Evolutionary conservation across 2,797 vertebrate genomes (phyloP).

Genomic region (Betta splendens): DNA sequence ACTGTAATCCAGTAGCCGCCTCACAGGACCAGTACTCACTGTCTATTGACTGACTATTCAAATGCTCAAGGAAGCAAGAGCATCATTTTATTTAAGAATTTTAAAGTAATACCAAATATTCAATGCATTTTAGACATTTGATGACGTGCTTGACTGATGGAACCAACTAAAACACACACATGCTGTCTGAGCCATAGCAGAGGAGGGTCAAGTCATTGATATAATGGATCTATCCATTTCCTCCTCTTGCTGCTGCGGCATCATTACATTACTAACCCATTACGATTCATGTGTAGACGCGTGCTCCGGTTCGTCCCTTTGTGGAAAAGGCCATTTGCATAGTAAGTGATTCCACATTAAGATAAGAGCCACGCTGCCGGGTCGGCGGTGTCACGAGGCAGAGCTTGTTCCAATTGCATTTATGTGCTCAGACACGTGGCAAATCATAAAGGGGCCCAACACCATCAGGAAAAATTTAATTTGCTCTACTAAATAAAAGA

Average conservation of each 20-base stretch:
- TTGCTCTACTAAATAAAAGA: not conserved
- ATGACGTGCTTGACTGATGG: too few relatives aligned
- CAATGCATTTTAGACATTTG: constrained; percentile 2
- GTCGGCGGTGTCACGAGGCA: constrained; percentile 9
- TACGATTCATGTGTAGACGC: constrained; percentile 20
- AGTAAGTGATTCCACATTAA: constrained; percentile 26
- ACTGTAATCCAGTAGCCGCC: constrained; percentile 15
- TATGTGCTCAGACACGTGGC: not conserved
- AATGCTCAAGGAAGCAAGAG: constrained; percentile 4
- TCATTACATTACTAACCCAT: constrained; percentile 19
- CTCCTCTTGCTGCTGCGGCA: constrained; percentile 7
- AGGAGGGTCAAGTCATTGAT: too few relatives aligned
- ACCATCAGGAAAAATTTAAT: not conserved
- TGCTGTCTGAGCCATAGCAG: too few relatives aligned
- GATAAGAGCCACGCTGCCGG: constrained; percentile 22
- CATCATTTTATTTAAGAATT: constrained; percentile 7
- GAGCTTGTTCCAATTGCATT: constrained; percentile 9
- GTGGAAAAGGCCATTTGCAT: constrained; percentile 26
- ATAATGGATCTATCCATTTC: constrained; percentile 22
- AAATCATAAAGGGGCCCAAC: constrained; percentile 4
- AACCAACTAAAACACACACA: too few relatives aligned
- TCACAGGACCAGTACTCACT: not conserved
- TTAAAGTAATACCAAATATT: not conserved
- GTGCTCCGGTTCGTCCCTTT: constrained; percentile 42
- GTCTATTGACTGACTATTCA: constrained; percentile 14